phyloP scores from a whole-genome alignment of 2,113 vertebrate genomes.

The Syrrhaptes paradoxus region DNA sequence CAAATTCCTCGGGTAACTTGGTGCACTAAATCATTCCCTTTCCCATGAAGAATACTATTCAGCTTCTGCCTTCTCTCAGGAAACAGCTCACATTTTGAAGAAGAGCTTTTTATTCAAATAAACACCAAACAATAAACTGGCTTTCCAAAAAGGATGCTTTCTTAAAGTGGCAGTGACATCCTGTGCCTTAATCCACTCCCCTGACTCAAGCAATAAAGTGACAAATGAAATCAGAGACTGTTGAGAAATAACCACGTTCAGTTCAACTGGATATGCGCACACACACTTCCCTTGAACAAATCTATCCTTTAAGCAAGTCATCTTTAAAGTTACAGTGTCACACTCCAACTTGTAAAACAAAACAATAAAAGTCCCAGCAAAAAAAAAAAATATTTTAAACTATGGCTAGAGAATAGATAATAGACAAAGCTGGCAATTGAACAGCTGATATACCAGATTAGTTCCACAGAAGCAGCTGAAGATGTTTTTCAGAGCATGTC shows the following conservation, averaged over 20 bases:
- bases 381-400: background rate
- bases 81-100: constrained; percentile 37
- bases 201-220: constrained; percentile 73
- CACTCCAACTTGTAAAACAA: background rate
- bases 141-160: constrained; percentile 66
- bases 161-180: constrained; percentile 71
- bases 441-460: background rate
- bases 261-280: background rate
- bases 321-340: background rate
- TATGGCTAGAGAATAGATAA: background rate
- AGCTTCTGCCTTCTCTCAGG: background rate
- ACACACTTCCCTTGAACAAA: background rate
- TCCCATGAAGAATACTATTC: background rate
- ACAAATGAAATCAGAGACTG: constrained; percentile 74
- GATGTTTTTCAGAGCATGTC: background rate
- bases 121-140: constrained; percentile 65
- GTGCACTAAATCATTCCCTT: background rate
- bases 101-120: constrained; percentile 64
- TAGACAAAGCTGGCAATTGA: background rate
- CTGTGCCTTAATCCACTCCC: constrained; percentile 74
- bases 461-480: background rate
- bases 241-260: constrained; percentile 54
- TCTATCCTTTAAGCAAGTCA: background rate
- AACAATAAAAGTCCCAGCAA: background rate
- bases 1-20: background rate